These are phyloP conservation scores for Pachyuromys duprasi DNA, from an alignment of 2,797 vertebrate species.

Conservation along the genomic window DNA sequence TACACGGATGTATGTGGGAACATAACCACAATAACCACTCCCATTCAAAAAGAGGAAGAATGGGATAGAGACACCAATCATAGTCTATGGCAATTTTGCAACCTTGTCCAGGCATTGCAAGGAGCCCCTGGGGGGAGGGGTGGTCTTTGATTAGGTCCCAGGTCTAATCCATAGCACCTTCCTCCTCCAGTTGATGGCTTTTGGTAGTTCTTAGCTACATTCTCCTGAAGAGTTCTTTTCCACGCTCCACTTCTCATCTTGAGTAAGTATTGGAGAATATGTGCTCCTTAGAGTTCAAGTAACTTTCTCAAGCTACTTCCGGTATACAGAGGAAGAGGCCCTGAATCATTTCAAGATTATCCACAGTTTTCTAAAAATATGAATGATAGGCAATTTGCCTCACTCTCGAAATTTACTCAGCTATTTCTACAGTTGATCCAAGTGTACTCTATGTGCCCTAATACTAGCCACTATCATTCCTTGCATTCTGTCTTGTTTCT, in stretches of 20 bases:
- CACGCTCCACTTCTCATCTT: not conserved
- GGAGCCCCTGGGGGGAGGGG: not conserved
- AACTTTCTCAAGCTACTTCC: not conserved
- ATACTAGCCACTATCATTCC: not conserved
- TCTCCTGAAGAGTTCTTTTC: not conserved
- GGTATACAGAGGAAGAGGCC: not conserved
- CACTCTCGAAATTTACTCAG: not conserved
- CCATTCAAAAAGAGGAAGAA: slow-evolving; percentile 10
- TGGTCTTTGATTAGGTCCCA: not conserved
- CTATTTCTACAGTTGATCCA: not conserved
- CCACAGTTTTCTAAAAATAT: not conserved
- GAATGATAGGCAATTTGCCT: not conserved
- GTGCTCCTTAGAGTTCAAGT: not conserved
- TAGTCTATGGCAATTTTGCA: not conserved
- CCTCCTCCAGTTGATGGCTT: not conserved
- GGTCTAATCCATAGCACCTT: not conserved
- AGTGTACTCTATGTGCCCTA: not conserved
- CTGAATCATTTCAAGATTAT: not conserved
- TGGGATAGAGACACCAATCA: not conserved
- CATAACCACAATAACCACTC: not conserved
- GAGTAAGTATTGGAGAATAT: not conserved
- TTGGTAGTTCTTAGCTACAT: not conserved
- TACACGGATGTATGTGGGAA: not conserved
- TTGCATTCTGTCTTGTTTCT: not conserved
- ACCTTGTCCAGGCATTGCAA: not conserved